Percentiles rank a stretch among this genome's conserved stretches.
These are phyloP conservation scores for Aporrectodea caliginosa DNA, from an alignment of 1,140 invertebrate genomes.

Conservation along the genomic window DNA sequence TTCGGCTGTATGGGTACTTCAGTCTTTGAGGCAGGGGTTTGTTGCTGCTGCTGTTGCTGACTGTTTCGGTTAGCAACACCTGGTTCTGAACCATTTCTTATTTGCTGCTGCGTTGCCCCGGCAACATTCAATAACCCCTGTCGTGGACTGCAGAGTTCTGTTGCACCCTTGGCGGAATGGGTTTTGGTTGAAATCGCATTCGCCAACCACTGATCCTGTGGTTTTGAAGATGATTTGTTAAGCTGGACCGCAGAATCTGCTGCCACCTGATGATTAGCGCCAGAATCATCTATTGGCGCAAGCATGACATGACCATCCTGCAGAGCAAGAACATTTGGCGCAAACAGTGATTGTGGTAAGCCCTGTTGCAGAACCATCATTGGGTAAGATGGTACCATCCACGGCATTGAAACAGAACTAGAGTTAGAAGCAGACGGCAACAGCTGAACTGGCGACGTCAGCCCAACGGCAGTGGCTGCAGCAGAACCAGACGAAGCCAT, in stretches of 20 bases:
- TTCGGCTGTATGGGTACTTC: constrained; percentile 8
- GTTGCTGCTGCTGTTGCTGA: not conserved
- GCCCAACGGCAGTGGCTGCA: not conserved
- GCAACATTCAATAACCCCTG: not conserved
- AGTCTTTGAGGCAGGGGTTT: not conserved
- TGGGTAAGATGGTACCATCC: not conserved
- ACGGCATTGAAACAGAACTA: not conserved
- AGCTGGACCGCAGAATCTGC: not conserved
- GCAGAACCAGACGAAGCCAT: not conserved
- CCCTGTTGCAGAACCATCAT: not conserved
- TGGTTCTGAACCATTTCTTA: not conserved
- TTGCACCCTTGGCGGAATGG: not conserved
- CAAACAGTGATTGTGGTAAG: not conserved
- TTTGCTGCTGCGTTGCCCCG: not conserved
- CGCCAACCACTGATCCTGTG: not conserved
- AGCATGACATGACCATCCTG: not conserved
- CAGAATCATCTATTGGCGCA: not conserved
- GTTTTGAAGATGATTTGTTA: not conserved
- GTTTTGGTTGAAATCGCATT: not conserved
- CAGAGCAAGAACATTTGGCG: not conserved
- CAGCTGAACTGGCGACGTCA: not conserved
- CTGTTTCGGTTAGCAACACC: not conserved
- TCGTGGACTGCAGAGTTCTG: not conserved
- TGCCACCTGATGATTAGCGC: not conserved
- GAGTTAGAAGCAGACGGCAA: not conserved